Evolutionary conservation across 2,113 vertebrate genomes (phyloP), one percentile per base, ranked within the genome.

Genomic region (Dicaeum eximium): DNA sequence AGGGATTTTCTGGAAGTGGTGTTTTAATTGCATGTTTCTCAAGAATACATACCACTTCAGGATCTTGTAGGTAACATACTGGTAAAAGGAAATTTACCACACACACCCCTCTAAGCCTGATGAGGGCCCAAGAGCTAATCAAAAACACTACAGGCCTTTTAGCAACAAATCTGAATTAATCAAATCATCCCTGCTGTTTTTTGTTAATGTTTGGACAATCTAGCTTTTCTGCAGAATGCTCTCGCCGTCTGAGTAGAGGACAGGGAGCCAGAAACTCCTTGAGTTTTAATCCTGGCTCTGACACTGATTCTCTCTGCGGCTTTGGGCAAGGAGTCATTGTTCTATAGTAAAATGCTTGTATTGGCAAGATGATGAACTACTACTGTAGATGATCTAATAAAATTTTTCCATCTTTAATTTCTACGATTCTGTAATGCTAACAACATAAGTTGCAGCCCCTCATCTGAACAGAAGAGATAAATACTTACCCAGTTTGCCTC

Each of bases 331-430:
- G 51, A 96, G 58, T 86, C 80, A 69, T 95, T 97, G 95, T 97
- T 97, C 96, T 90, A 96, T 96, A 96, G 95, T 96, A 96, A 97
- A 97, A 95, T 95, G 96, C 96, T 97, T 97, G 92, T 94, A 88
- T 95, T 97, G 96, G 97, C 96, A 97, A 90, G 80, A 88, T 61
- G 94, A 92, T 58, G 74, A 94, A 93, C 92, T 96, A 96, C 93
- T 96, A 96, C 92, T 94, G 95, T 96, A 95, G 94, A 96, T 96
- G 95, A 97, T 94, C 96, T 97, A 95, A 96, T 91, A 95, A 91
- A 95, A 78, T 87, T 95, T 97, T 97, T 96, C 96, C 97, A 97
- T 95, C 92, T 95, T 95, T 96, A 86, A 86, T 93, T 95, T 95
- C 89, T 95, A 10, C 27, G 85, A 94, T 93, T 96, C 91, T 79